These are phyloP conservation scores for Sebastes schlegelii DNA, from an alignment of 2,113 vertebrate genomes.

Conservation along the genomic window DNA sequence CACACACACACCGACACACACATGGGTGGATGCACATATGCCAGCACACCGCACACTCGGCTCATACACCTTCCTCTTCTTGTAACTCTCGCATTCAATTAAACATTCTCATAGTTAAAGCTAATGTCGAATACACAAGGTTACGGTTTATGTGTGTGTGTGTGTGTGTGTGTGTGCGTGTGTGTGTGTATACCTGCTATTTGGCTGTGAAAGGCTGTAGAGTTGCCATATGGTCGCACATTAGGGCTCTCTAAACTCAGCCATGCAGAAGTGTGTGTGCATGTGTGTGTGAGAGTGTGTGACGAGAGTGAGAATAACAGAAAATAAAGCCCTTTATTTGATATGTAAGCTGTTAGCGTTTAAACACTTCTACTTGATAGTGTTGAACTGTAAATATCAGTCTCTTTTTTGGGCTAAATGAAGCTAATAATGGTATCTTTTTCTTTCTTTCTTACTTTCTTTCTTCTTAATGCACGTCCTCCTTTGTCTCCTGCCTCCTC, in stretches of 20 bases:
- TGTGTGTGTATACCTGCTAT: constrained; percentile 32
- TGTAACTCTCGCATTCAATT: constrained; percentile 17
- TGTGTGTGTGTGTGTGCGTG: neutral
- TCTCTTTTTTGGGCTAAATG: constrained; percentile 25
- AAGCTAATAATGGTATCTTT: neutral
- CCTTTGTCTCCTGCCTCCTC: constrained; percentile 5
- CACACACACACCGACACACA: constrained; percentile 30
- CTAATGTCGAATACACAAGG: constrained; percentile 25
- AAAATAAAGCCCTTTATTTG: constrained; percentile 13
- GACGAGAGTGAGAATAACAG: neutral
- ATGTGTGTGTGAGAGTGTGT: constrained; percentile 18
- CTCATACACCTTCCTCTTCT: constrained; percentile 1
- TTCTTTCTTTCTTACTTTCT: neutral
- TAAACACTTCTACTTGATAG: constrained; percentile 20
- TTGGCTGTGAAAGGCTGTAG: constrained; percentile 50
- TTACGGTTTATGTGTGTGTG: constrained; percentile 7
- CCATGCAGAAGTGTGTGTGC: constrained; percentile 39
- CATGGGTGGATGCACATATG: neutral
- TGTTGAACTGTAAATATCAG: constrained; percentile 12
- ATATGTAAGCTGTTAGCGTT: constrained; percentile 11
- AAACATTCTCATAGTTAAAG: constrained; percentile 14
- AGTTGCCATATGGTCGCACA: constrained; percentile 73
- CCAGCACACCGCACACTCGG: constrained; percentile 17
- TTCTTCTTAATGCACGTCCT: neutral
- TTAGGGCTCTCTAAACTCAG: constrained; percentile 61